Conservation (phyloP, 2,888 invertebrate genomes). For the Protophormia terraenovae region DNA sequence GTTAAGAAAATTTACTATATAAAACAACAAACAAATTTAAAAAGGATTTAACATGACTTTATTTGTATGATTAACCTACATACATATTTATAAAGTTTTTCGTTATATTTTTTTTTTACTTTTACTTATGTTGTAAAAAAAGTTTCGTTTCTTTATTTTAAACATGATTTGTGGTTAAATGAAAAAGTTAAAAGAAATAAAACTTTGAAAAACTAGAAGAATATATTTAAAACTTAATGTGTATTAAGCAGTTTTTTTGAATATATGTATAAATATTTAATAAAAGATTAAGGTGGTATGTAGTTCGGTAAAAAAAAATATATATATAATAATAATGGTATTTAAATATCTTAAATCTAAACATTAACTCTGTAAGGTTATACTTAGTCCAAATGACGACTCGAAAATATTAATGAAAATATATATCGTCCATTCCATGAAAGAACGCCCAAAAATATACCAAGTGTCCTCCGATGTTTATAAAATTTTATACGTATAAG, state of each 20-base stretch:
- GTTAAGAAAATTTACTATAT: conserved; percentile 5
- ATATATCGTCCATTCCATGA: too few species aligned
- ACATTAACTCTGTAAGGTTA: too few species aligned
- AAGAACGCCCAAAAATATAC: too few species aligned
- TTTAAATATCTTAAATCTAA: too few species aligned
- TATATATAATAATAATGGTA: too few species aligned
- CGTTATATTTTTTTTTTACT: not conserved
- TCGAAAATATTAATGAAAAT: too few species aligned
- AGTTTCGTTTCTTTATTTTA: not conserved
- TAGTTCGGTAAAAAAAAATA: too few species aligned
- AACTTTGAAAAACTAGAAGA: not conserved
- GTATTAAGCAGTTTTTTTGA: not conserved
- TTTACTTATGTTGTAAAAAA: not conserved
- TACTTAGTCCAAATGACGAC: too few species aligned
- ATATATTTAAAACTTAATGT: not conserved
- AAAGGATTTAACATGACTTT: conserved; percentile 44
- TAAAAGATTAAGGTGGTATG: too few species aligned
- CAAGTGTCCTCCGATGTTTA: too few species aligned
- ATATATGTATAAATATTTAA: too few species aligned
- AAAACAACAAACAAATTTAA: conserved; percentile 32
- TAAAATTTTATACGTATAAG: too few species aligned
- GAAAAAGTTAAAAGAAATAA: conserved; percentile 22
- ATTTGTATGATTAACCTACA: conserved; percentile 15
- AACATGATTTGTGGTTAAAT: conserved; percentile 40
- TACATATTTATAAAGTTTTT: not conserved